Evolutionary conservation across 2,797 vertebrate genomes (phyloP), one percentile per base, ranked within the genome.

Genomic region (Fistularia commersonii): DNA sequence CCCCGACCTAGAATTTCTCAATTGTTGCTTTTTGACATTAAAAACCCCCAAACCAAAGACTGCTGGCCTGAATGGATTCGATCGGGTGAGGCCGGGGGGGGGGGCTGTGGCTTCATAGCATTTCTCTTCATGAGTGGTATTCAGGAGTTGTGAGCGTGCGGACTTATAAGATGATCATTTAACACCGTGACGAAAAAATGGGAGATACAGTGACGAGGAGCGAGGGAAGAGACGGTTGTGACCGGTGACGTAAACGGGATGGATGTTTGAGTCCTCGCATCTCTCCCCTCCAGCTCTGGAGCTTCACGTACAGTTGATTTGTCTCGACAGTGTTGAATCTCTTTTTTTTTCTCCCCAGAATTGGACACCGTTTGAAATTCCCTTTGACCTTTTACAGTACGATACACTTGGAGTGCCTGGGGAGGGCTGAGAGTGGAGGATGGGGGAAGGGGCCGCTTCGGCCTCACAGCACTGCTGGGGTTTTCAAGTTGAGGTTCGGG

Each of bases 311-410:
- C 85, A 79, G 66, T 73, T 88, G 79, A 51, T 89, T 90, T 84
- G 87, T 91, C 90, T 85, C 54, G 77, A 86, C 79, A 76, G 70
- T 89, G 83, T 80, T 83, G 80, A 80, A 85, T 86, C 90, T 68
- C 79, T 80, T 81, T 80, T 67, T 61, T 74, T 69, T 89, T 23
- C 4, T 23, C 4, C 4, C 23, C 23, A 23, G 23, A 4, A 89
- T 91, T 75, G 78, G 87, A 80, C 73, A 88, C 81, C 80, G 76
- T 88, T 92, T 93, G 91, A 91, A 94, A 92, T 89, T 96, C 95
- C 95, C 93, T 96, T 97, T 96, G 87, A 92, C 90, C 91, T 93
- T 23, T 96, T 95, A 96, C 94, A 98, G 94, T 96, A 95, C 90
- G 92, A 92, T 89, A 94, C 92, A 95, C 38, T 41, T 36, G 90